Evolutionary conservation across 2,113 vertebrate genomes (phyloP).

Genomic region (Percopsis transmontana): DNA sequence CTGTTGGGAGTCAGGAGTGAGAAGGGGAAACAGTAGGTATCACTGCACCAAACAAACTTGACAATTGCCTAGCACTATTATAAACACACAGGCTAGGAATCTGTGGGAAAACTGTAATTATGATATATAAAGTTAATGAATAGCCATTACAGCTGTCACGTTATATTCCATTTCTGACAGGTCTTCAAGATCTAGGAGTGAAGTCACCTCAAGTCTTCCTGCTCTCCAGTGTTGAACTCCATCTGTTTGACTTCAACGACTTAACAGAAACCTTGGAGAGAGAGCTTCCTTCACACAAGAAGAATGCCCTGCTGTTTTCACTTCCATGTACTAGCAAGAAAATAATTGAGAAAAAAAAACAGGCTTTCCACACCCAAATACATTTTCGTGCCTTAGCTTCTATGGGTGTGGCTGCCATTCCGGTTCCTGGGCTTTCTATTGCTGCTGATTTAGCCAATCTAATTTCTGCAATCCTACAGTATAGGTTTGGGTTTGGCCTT

Average conservation of each 20-base stretch:
- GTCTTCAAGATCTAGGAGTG: slow-evolving; percentile 36
- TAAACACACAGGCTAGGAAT: too few species aligned
- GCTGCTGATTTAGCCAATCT: slow-evolving; percentile 64
- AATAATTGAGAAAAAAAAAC: slow-evolving; percentile 68
- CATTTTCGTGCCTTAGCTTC: slow-evolving; percentile 67
- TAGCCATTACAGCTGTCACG: too few species aligned
- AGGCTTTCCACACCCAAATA: slow-evolving; percentile 60
- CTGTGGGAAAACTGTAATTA: too few species aligned
- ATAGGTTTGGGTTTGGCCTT: slow-evolving; percentile 69
- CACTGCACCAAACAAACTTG: too few species aligned
- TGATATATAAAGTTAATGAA: too few species aligned
- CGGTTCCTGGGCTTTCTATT: slow-evolving; percentile 60
- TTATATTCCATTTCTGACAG: slow-evolving; percentile 16
- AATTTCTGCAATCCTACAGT: slow-evolving; percentile 46
- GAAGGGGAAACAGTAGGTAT: too few species aligned
- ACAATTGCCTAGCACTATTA: too few species aligned
- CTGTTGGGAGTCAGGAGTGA: too few species aligned
- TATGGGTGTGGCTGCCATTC: slow-evolving; percentile 55
- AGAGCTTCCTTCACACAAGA: slow-evolving; percentile 55
- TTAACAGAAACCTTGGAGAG: slow-evolving; percentile 49
- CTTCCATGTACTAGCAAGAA: slow-evolving; percentile 65
- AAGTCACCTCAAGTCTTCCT: slow-evolving; percentile 49
- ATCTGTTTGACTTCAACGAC: slow-evolving; percentile 42
- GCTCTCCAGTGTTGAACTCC: slow-evolving; percentile 36
- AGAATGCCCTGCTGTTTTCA: slow-evolving; percentile 35